phyloP scores from a whole-genome alignment of 1,140 invertebrate species.

The Pogonomyrmex barbatus region DNA sequence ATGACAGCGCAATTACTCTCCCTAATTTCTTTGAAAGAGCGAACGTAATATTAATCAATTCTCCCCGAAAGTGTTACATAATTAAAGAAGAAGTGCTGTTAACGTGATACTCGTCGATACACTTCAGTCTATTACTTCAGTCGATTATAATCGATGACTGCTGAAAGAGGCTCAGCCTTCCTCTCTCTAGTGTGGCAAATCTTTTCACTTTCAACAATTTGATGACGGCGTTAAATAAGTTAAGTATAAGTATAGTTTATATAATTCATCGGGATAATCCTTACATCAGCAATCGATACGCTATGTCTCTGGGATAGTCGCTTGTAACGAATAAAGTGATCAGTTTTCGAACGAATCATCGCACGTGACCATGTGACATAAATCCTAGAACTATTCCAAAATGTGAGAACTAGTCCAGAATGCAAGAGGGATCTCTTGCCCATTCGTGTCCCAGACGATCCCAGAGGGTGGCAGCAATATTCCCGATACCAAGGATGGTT shows the following conservation, averaged over 20 bases:
- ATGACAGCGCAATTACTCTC: neutral
- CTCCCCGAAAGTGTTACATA: neutral
- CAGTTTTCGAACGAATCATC: neutral
- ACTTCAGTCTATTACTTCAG: too few species aligned
- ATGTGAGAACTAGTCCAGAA: conserved; percentile 1
- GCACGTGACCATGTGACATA: neutral
- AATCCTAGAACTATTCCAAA: conserved; percentile 11
- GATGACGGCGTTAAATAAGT: neutral
- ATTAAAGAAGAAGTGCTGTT: conserved; percentile 3
- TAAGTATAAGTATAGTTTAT: neutral
- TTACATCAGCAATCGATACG: neutral
- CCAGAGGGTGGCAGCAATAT: conserved; percentile 43
- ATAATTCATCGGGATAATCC: neutral
- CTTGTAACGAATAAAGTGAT: neutral
- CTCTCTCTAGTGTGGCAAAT: too few species aligned
- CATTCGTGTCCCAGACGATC: conserved; percentile 10
- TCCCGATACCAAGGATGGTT: conserved; percentile 12
- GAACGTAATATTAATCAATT: neutral
- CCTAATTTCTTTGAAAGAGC: conserved; percentile 10
- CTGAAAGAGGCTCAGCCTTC: neutral
- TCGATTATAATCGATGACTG: neutral
- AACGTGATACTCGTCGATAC: neutral
- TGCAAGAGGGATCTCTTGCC: conserved; percentile 38
- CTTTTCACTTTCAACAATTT: neutral
- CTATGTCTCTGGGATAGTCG: neutral